Conservation (phyloP, 2,797 vertebrate genomes). For the Myiothlypis coronata region DNA sequence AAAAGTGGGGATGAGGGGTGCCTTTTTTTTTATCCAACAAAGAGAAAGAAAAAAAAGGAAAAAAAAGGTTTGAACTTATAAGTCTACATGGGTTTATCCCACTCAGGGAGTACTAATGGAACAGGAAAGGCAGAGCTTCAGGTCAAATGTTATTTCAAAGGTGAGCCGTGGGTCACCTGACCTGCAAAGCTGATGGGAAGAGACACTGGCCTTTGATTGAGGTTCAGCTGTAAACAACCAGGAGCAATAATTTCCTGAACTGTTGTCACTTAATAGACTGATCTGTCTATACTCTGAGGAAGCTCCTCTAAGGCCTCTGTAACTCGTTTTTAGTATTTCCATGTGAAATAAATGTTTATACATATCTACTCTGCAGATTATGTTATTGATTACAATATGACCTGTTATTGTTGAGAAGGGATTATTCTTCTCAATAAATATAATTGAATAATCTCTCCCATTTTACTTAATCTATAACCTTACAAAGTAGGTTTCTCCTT, state of each 20-base stretch:
- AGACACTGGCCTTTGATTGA: fast-evolving
- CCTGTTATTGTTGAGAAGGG: neutral
- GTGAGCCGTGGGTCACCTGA: neutral
- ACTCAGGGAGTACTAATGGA: neutral
- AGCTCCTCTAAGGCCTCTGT: neutral
- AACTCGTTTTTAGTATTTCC: neutral
- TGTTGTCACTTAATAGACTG: neutral
- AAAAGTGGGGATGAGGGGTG: neutral
- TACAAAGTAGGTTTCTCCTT: neutral
- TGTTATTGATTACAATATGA: neutral
- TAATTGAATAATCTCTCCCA: neutral
- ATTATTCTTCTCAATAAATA: neutral
- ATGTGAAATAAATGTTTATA: neutral
- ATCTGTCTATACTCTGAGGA: neutral
- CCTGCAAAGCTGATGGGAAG: neutral
- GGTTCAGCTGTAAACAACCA: neutral
- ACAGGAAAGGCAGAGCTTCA: neutral
- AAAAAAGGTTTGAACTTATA: neutral
- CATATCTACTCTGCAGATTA: neutral
- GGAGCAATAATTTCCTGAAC: neutral
- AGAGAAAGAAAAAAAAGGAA: neutral
- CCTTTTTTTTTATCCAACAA: neutral
- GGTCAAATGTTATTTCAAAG: neutral
- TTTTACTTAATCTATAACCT: neutral
- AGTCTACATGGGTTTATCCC: neutral